A percentile compares a stretch with the other conserved stretches of the same genome.
Conservation (phyloP, 2,797 vertebrate genomes). For the Falco columbarius region DNA sequence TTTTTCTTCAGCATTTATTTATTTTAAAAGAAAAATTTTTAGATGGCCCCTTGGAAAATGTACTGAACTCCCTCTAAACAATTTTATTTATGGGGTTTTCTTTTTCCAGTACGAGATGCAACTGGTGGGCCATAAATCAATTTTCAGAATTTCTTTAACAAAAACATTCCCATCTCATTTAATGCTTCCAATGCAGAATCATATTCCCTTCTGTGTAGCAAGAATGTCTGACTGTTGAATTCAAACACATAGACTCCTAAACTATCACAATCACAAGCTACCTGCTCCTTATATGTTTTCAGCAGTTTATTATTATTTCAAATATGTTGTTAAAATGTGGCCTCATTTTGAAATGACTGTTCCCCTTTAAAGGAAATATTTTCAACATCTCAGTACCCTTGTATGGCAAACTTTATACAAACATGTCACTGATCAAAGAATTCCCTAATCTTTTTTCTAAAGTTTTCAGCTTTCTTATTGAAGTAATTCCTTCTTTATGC, state of each 20-base stretch:
- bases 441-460: not conserved
- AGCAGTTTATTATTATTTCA: conserved; percentile 41
- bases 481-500: not conserved
- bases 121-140: conserved; percentile 54
- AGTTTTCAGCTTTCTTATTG: not conserved
- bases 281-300: conserved; percentile 30
- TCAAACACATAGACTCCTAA: not conserved
- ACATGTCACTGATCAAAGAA: not conserved
- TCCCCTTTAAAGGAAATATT: not conserved
- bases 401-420: not conserved
- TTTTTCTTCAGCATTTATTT: conserved; percentile 46
- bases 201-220: not conserved
- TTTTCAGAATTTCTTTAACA: conserved; percentile 46
- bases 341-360: not conserved
- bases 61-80: conserved; percentile 22
- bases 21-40: conserved; percentile 48
- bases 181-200: conserved; percentile 23
- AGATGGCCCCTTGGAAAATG: conserved; percentile 29
- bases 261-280: not conserved
- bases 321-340: not conserved
- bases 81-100: conserved; percentile 62
- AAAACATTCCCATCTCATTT: conserved; percentile 54
- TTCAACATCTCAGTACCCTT: not conserved
- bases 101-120: conserved; percentile 5
- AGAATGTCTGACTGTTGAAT: not conserved